Evolutionary conservation across 1,140 invertebrate species (phyloP).

Genomic region (Cyclina sinensis): DNA sequence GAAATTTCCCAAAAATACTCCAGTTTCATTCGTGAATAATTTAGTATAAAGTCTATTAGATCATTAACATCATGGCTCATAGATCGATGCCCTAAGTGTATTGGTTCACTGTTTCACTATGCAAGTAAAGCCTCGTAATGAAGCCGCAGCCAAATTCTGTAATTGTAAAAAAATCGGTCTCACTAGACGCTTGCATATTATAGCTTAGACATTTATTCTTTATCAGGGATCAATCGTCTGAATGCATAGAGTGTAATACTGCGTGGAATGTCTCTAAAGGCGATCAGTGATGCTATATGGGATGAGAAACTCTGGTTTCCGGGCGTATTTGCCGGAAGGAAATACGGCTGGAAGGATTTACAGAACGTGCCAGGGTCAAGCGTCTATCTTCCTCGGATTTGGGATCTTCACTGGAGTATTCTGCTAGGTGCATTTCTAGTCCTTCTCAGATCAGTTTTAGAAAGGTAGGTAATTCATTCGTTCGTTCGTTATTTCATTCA

Average conservation of each 20-base stretch:
- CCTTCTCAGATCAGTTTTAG: background rate
- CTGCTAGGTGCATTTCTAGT: background rate
- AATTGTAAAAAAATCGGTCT: background rate
- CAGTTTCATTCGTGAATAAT: background rate
- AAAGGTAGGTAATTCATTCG: too few relatives aligned
- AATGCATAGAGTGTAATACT: background rate
- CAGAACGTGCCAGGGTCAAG: conserved; percentile 1
- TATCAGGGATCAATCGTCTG: background rate
- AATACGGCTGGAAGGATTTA: conserved; percentile 29
- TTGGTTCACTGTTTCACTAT: background rate
- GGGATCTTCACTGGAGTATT: conserved; percentile 12
- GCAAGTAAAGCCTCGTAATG: background rate
- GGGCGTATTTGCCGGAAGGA: background rate
- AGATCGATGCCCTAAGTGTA: background rate
- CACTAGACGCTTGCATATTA: background rate
- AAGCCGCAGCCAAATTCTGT: background rate
- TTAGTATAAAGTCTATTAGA: background rate
- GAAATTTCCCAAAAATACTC: too few relatives aligned
- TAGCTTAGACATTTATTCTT: background rate
- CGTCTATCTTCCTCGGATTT: conserved; percentile 13
- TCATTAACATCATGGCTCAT: background rate
- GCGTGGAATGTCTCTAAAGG: background rate
- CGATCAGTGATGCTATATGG: conserved; percentile 20
- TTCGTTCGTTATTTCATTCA: too few relatives aligned
- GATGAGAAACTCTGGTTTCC: conserved; percentile 30